Evolutionary conservation across 2,888 invertebrate species (phyloP), one percentile per base, ranked within the genome.

Genomic region (Tinea pellionella): DNA sequence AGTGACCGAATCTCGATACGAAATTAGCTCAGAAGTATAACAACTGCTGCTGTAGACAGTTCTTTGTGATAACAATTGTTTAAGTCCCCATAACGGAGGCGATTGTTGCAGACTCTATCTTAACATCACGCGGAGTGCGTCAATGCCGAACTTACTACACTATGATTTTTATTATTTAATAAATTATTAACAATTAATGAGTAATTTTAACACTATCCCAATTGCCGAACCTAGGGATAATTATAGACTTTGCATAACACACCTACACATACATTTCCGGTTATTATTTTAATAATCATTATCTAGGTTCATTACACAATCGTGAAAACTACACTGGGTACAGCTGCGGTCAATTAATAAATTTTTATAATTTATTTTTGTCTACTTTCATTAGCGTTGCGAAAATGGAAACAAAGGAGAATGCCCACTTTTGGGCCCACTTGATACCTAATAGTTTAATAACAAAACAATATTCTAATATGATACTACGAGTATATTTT

Each of bases 231-330:
- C 19, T 57, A 57, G 18, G 3, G 1, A 32, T 57, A 57, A 57
- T 57, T 68, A n/a, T n/a, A 67, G 65, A 65, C 41, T 64, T 64
- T 64, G 64, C 60, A 59, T 65, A 65, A 66, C 62, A 61, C 56
- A 55, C 61, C 62, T 61, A 63, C 55, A 60, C 61, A 29, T 59
- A 47, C 59, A 61, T 64, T 69, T 69, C 65, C 66, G 62, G 66
- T 67, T 64, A 68, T 72, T 72, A 74, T 70, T 72, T 70, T 69
- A 70, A 69, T 69, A 71, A 69, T 67, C 65, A 65, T 59, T 59
- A 59, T 59, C 41, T 59, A 59, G 59, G 59, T 59, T 47, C 41
- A 43, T 59, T 42, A 47, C 43, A 43, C 59, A 59, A 59, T 59
- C 43, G 59, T 43, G 24, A 59, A 42, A 57, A 57, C 13, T 57